phyloP scores from a whole-genome alignment of 2,888 invertebrate genomes.

The Lasioglossum lativentre region DNA sequence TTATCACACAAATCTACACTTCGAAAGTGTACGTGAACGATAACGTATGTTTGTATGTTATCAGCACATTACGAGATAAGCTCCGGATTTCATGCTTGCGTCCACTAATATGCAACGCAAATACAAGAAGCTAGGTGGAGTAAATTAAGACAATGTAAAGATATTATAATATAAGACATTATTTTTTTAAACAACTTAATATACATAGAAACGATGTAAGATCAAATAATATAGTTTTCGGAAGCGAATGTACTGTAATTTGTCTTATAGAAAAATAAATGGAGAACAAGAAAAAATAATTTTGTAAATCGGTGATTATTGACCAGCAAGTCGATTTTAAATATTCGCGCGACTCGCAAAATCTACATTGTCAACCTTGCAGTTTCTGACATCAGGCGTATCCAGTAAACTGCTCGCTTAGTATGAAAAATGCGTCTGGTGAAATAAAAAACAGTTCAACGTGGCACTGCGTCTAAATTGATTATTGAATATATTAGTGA shows the following conservation, averaged over 20 bases:
- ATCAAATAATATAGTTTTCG: background rate
- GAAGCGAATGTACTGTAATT: background rate
- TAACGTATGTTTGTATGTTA: slow-evolving; percentile 28
- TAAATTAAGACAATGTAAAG: background rate
- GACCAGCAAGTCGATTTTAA: background rate
- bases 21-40: slow-evolving; percentile 13
- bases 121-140: background rate
- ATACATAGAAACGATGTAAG: background rate
- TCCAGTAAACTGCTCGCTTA: background rate
- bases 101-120: background rate
- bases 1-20: slow-evolving; percentile 3
- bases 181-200: background rate
- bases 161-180: background rate
- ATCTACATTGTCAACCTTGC: background rate
- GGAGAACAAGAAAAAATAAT: background rate
- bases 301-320: background rate
- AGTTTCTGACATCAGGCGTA: background rate
- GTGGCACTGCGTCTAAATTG: background rate
- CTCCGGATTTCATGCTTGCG: background rate
- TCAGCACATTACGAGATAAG: slow-evolving; percentile 48
- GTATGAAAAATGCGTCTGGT: background rate
- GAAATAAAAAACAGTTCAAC: background rate
- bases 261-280: background rate
- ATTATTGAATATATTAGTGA: slow-evolving; percentile 1
- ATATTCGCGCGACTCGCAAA: background rate